Evolutionary conservation across 2,797 vertebrate genomes (phyloP).

Genomic region (Ceyx erithaca): DNA sequence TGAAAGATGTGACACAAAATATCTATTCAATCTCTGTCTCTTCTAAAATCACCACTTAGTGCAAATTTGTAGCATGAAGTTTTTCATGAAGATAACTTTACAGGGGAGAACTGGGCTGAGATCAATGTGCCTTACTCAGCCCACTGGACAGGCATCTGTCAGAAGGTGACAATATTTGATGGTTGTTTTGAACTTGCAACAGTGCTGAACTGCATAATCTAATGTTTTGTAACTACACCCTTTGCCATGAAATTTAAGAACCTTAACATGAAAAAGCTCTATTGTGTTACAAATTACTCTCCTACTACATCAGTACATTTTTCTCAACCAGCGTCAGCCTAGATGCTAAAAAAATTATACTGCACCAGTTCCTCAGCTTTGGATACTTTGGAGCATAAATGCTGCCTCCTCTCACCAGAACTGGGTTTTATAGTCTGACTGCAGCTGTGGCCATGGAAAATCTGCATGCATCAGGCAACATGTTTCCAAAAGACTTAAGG

Average conservation of each 20-base stretch:
- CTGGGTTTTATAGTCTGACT: neutral
- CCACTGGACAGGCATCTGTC: neutral
- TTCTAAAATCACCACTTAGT: neutral
- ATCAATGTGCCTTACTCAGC: neutral
- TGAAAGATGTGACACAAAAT: neutral
- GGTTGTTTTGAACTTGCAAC: neutral
- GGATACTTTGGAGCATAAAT: fast-evolving
- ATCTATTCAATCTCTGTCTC: constrained; percentile 30
- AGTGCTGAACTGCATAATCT: neutral
- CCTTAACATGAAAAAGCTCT: neutral
- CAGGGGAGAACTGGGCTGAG: neutral
- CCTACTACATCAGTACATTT: neutral
- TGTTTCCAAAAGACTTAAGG: neutral
- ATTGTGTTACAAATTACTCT: neutral
- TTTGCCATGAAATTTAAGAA: neutral
- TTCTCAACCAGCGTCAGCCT: neutral
- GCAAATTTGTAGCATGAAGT: neutral
- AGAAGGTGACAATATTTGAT: neutral
- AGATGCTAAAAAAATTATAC: neutral
- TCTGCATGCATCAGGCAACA: neutral
- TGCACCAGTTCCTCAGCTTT: neutral
- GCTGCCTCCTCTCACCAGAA: neutral
- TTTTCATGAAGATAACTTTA: constrained; percentile 4
- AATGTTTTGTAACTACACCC: neutral
- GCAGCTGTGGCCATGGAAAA: neutral